phyloP scores from a whole-genome alignment of 1,140 invertebrate species.

The Rhagoletis pomonella region DNA sequence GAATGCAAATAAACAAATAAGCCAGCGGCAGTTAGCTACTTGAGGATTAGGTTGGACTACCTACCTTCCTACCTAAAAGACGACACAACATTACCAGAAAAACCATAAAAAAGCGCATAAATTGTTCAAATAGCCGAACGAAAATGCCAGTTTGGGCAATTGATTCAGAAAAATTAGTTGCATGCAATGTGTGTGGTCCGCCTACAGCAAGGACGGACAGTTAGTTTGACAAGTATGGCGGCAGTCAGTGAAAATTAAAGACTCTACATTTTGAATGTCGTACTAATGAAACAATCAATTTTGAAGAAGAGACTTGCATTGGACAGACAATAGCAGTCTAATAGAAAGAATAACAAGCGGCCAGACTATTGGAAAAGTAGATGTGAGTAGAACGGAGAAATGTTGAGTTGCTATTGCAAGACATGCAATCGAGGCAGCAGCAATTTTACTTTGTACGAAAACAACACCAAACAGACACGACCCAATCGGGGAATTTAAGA shows the following conservation, averaged over 20 bases:
- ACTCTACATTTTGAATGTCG: background rate
- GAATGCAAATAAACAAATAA: slow-evolving; percentile 6
- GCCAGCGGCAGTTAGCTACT: slow-evolving; percentile 6
- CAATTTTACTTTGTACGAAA: background rate
- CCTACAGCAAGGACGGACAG: background rate
- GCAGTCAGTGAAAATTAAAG: slow-evolving; percentile 14
- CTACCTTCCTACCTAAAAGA: background rate
- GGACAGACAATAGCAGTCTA: background rate
- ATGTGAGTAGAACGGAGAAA: background rate
- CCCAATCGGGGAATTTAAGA: background rate
- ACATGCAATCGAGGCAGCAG: background rate
- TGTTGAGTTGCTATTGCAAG: background rate
- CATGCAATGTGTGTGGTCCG: slow-evolving; percentile 30
- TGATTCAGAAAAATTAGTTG: background rate
- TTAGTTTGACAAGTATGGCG: background rate
- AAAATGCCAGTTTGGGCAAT: background rate
- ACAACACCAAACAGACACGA: background rate
- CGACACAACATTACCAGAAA: background rate
- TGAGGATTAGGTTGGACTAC: background rate
- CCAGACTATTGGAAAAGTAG: background rate
- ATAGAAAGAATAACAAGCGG: slow-evolving; percentile 10
- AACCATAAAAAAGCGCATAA: background rate
- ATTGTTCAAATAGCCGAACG: background rate
- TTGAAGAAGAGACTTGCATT: background rate
- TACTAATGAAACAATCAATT: slow-evolving; percentile 38